Conservation (phyloP, 2,888 invertebrate genomes). For the Plutella xylostella region DNA sequence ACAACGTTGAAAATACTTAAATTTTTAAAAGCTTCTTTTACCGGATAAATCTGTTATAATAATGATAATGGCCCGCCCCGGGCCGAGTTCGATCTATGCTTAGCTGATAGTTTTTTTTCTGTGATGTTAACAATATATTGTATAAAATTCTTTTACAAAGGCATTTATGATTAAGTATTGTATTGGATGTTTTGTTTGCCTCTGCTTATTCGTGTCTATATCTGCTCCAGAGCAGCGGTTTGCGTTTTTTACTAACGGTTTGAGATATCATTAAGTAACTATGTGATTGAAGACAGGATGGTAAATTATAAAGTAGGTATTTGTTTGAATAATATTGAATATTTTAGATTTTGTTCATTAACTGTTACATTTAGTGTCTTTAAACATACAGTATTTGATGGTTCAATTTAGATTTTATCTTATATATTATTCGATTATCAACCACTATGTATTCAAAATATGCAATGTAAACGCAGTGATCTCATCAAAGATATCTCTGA, state of each 20-base stretch:
- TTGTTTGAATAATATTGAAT: not conserved
- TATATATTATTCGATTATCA: not conserved
- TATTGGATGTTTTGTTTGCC: slow-evolving; percentile 16
- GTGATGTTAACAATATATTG: slow-evolving; percentile 50
- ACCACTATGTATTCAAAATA: not conserved
- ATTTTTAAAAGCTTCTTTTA: slow-evolving; percentile 8
- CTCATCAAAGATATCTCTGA: not conserved
- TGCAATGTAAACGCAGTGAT: no score
- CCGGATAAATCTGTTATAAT: slow-evolving; percentile 7
- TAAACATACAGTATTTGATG: not conserved
- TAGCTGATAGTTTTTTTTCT: slow-evolving; percentile 53
- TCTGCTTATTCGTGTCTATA: slow-evolving; percentile 15
- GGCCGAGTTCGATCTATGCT: slow-evolving; percentile 24
- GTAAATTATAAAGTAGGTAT: not conserved
- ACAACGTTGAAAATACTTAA: slow-evolving; percentile 5
- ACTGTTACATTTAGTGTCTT: not conserved
- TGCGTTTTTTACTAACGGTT: slow-evolving; percentile 2
- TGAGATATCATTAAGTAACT: not conserved
- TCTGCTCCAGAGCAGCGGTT: not conserved
- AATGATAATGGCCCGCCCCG: not conserved
- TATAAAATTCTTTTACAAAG: slow-evolving; percentile 36
- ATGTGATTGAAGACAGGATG: not conserved
- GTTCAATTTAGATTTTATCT: not conserved
- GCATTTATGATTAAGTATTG: slow-evolving; percentile 38
- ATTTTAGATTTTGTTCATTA: not conserved